Evolutionary conservation across 2,113 vertebrate genomes (phyloP).

Genomic region (Coregonus clupeaformis): DNA sequence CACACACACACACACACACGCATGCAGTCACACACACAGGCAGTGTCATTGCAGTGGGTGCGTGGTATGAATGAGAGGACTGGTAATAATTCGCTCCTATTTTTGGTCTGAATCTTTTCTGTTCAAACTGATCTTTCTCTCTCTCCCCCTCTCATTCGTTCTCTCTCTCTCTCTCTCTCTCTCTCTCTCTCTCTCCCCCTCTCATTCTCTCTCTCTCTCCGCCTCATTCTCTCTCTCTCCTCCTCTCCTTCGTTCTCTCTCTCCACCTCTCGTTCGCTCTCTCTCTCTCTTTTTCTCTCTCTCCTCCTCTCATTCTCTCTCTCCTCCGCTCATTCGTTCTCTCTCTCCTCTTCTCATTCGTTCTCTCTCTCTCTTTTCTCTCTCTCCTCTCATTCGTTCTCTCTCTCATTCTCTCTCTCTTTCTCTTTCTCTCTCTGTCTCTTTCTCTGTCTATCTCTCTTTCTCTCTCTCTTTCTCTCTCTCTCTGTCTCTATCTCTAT

Average conservation of each 20-base stretch:
- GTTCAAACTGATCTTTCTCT: conserved; percentile 32
- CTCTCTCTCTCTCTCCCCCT: neutral
- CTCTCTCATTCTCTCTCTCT: conserved; percentile 1
- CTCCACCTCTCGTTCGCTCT: neutral
- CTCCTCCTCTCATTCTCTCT: neutral
- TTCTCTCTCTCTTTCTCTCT: neutral
- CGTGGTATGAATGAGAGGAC: conserved; percentile 53
- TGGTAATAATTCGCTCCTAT: conserved; percentile 47
- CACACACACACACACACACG: neutral
- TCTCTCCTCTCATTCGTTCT: neutral
- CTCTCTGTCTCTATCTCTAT: too few species aligned
- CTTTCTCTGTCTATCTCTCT: conserved; percentile 1
- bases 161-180: neutral
- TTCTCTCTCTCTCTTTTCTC: neutral
- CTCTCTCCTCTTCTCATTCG: neutral
- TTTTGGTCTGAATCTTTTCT: conserved; percentile 49
- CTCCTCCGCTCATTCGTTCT: neutral
- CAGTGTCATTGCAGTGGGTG: conserved; percentile 37
- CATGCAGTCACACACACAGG: conserved; percentile 8
- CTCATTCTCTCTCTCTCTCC: conserved; percentile 1
- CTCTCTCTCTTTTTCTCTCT: conserved; percentile 1
- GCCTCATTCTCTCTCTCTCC: neutral
- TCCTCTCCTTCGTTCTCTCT: neutral
- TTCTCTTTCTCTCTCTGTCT: conserved; percentile 1
- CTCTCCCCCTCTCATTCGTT: neutral